These are phyloP conservation scores for Actinostola sp. DNA, from an alignment of 92 coral and sea anemone species.

Conservation along the genomic window DNA sequence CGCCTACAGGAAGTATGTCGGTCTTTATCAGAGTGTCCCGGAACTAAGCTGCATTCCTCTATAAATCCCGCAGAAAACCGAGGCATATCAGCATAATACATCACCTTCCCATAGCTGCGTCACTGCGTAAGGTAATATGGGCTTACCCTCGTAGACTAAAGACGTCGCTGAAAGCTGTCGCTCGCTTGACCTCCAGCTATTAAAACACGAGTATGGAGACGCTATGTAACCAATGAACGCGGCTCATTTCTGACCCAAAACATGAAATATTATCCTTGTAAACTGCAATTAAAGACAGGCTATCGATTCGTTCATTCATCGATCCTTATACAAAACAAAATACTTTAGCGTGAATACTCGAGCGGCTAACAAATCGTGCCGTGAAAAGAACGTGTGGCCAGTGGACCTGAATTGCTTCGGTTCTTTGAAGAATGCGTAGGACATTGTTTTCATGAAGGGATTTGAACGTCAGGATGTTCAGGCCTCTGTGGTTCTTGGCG, in stretches of 20 bases:
- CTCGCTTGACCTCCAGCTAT: conserved; percentile 16
- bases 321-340: conserved; percentile 24
- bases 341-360: conserved; percentile 1
- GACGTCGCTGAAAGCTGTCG: not conserved
- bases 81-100: not conserved
- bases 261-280: conserved; percentile 17
- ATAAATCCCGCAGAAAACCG: not conserved
- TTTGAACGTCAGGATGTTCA: conserved; percentile 1
- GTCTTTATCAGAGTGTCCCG: conserved; percentile 6
- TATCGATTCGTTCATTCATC: conserved; percentile 23
- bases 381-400: not conserved
- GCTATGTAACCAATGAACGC: conserved; percentile 9
- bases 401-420: not conserved
- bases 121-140: not conserved
- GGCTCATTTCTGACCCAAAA: conserved; percentile 1
- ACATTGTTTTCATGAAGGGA: not conserved
- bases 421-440: not conserved
- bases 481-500: conserved; percentile 29
- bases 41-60: not conserved
- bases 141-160: not conserved
- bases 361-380: not conserved
- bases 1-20: too few relatives aligned
- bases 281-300: conserved; percentile 18
- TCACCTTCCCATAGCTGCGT: not conserved
- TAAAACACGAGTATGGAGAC: conserved; percentile 5